phyloP scores from a whole-genome alignment of 2,113 vertebrate species.

The Indicator indicator region DNA sequence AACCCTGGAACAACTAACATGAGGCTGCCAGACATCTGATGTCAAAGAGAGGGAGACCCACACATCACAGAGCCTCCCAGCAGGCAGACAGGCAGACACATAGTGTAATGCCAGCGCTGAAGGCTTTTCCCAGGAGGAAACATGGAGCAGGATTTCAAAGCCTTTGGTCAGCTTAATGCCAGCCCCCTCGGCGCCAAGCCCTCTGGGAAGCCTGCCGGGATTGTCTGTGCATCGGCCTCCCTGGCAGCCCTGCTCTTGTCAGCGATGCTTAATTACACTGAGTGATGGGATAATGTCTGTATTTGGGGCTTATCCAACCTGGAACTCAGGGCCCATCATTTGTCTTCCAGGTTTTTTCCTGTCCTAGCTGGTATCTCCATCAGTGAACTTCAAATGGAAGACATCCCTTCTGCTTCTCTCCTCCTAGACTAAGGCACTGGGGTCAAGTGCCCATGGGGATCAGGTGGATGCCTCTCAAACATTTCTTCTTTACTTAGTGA shows the following conservation, averaged over 20 bases:
- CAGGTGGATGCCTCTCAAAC: not conserved
- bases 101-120: rapidly evolving
- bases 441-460: rapidly evolving
- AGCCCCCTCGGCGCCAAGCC: rapidly evolving
- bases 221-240: not conserved
- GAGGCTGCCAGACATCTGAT: rapidly evolving
- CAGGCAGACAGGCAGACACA: not conserved
- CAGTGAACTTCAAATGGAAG: not conserved
- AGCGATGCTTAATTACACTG: not conserved
- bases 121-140: not conserved
- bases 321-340: not conserved
- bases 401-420: not conserved
- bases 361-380: not conserved
- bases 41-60: not conserved
- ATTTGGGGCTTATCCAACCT: not conserved
- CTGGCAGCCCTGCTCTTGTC: not conserved
- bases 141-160: not conserved
- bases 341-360: not conserved
- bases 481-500: not conserved
- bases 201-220: rapidly evolving
- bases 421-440: rapidly evolving
- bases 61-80: rapidly evolving
- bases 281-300: not conserved
- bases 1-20: rapidly evolving
- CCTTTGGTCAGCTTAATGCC: rapidly evolving